A percentile compares a stretch with the other conserved stretches of the same genome.
phyloP scores from a whole-genome alignment of 2,113 vertebrate species.

The Pachyramphus minor region DNA sequence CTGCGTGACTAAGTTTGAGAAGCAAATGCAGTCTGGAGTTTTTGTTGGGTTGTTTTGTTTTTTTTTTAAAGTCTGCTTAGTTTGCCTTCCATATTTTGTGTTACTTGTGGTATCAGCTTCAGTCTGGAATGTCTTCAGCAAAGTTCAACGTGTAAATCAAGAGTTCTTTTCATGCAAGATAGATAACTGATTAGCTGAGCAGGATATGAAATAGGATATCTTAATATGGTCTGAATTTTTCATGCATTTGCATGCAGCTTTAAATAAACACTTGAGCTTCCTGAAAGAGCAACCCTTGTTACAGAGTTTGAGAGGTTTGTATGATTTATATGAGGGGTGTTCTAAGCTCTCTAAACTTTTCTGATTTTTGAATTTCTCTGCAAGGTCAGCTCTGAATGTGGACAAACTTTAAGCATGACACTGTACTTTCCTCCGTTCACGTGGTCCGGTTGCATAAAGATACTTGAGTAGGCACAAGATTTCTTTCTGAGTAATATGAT shows the following conservation, averaged over 20 bases:
- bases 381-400: background rate
- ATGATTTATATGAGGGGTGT: background rate
- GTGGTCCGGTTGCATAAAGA: background rate
- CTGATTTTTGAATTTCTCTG: background rate
- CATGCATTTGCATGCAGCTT: background rate
- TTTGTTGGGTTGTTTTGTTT: background rate
- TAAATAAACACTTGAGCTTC: background rate
- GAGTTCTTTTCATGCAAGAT: background rate
- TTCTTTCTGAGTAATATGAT: background rate
- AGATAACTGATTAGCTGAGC: background rate
- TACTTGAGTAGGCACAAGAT: background rate
- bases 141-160: background rate
- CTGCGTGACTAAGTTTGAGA: conserved; percentile 7
- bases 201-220: background rate
- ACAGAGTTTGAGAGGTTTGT: background rate
- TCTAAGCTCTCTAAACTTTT: background rate
- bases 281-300: background rate
- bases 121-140: background rate
- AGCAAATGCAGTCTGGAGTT: background rate
- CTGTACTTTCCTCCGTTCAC: background rate
- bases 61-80: background rate
- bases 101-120: background rate
- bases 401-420: background rate
- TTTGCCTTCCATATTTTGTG: background rate
- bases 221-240: background rate